Base-by-base conservation (phyloP, 2,113 vertebrate species). In the Catagonus wagneri region DNA sequence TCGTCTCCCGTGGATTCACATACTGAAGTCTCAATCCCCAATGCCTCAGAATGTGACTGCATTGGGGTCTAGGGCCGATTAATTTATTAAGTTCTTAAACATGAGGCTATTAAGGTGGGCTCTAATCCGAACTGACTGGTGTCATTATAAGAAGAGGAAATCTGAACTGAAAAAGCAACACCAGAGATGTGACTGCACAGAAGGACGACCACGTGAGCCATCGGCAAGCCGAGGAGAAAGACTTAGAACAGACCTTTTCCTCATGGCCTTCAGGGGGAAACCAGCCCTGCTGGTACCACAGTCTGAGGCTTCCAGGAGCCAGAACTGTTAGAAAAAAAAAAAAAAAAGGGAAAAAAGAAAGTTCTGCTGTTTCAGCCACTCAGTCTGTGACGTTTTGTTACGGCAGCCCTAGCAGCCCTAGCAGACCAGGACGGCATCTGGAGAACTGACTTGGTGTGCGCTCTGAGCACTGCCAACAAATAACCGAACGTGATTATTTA, bases 371-470 rank as follows among this genome's bases (percentile, higher is more conserved):
- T 27, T 32, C 23, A 27, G 27, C n/a, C 60, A 5, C 39, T 19
- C 1, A 13, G 14, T 14, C 32, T n/a, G 36, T 39, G 34, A 0
- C 1, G 0, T 17, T 54, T 14, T 25, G 39, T 23, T 44, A 44
- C 0, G 22, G n/a, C 7, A 2, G 95, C 23, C 66, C 13, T 4
- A 50, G n/a, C 7, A 2, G 95, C 23, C 66, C 13, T 4, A 50
- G 65, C 29, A 50, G 44, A 52, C 66, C 16, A 20, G 36, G 6
- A 32, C 32, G 22, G 13, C 2, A 22, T n/a, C 32, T 65, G 54
- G 61, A 81, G 93, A 65, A 75, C 32, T 36, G 32, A 39, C 12
- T 61, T 69, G 16, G 13, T 56, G 3, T 12, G 16, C 8, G 23
- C 39, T n/a, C 74, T 68, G 34, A 76, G 39, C 54, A 81, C n/a